Evolutionary conservation across 2,113 vertebrate genomes (phyloP).

Genomic region (Acinonyx jubatus): DNA sequence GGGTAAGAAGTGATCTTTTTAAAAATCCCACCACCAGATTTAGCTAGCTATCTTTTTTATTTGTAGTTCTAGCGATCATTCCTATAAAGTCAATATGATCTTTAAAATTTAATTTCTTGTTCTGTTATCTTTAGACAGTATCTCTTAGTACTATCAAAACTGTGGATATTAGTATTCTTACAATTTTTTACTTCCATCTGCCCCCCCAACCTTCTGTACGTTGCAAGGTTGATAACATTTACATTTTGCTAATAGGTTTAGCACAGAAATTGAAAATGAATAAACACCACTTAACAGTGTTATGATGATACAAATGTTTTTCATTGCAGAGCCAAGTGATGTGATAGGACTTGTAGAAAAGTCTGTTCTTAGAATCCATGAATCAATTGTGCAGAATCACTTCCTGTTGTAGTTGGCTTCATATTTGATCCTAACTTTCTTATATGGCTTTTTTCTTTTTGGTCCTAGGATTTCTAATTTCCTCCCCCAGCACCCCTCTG

Average conservation of each 20-base stretch:
- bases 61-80: background rate
- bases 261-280: conserved; percentile 27
- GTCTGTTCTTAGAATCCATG: background rate
- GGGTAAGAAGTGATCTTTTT: background rate
- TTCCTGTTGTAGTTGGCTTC: background rate
- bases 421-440: background rate
- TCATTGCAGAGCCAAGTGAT: background rate
- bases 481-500: background rate
- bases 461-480: background rate
- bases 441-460: background rate
- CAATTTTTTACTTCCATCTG: background rate
- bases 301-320: background rate
- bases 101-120: background rate
- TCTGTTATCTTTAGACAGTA: background rate
- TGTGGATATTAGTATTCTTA: background rate
- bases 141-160: background rate
- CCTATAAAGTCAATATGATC: background rate
- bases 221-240: background rate
- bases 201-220: background rate
- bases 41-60: background rate
- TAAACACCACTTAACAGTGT: background rate
- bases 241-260: conserved; percentile 45
- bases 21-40: background rate
- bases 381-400: background rate
- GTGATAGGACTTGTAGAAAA: background rate